Evolutionary conservation across 2,113 vertebrate species (phyloP).

Genomic region (Zapornia atra): DNA sequence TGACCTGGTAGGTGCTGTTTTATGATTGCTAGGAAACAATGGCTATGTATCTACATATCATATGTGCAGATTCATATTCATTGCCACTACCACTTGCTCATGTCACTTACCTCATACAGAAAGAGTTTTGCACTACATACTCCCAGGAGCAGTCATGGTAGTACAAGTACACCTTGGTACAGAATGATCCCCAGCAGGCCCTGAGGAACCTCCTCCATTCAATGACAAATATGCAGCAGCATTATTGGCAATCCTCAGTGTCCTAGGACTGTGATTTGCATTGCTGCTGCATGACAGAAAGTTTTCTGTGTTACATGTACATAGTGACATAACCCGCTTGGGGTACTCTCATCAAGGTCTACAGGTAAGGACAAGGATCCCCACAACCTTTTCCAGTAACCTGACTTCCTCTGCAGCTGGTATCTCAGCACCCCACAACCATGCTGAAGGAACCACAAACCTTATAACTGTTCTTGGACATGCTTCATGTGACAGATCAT

Average conservation of each 20-base stretch:
- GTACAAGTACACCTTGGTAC: background rate
- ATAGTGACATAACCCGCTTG: too few relatives aligned
- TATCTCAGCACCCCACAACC: background rate
- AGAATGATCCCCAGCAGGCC: background rate
- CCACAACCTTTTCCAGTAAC: background rate
- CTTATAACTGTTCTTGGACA: background rate
- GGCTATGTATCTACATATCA: background rate
- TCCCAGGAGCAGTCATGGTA: background rate
- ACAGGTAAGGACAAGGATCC: background rate
- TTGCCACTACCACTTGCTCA: background rate
- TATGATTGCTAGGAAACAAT: fast-evolving
- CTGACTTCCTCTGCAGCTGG: background rate
- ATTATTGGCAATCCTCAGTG: background rate
- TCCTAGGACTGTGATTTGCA: background rate
- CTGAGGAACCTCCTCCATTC: background rate
- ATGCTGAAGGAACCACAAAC: background rate
- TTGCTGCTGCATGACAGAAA: background rate
- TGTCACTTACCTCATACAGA: background rate
- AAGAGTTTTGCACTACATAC: background rate
- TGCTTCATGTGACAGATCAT: background rate
- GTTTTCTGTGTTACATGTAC: background rate
- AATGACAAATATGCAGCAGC: background rate
- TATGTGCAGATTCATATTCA: background rate
- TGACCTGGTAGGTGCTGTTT: background rate
- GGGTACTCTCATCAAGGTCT: background rate